Conservation (phyloP, 2,797 vertebrate species). For the Sebastes minor region DNA sequence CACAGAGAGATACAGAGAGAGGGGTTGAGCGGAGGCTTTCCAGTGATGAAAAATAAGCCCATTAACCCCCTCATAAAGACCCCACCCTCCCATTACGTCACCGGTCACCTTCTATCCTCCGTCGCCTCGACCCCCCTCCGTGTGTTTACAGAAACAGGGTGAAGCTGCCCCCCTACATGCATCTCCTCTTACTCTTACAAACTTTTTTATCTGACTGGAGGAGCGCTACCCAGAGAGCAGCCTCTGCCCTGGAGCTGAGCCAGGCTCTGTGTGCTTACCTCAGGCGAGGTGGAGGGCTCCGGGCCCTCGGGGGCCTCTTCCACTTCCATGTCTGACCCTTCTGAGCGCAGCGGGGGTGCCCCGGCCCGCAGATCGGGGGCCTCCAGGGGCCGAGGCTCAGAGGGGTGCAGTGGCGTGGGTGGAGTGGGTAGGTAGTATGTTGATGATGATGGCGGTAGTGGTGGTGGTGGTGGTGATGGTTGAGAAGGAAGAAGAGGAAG, state of each 20-base stretch:
- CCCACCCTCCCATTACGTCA: background rate
- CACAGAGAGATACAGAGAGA: constrained; percentile 51
- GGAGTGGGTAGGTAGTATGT: constrained; percentile 70
- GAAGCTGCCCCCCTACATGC: constrained; percentile 47
- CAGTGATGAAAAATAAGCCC: constrained; percentile 30
- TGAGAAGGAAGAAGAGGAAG: constrained; percentile 67
- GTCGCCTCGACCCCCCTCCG: constrained; percentile 44
- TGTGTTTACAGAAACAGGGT: constrained; percentile 40
- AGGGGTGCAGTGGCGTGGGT: constrained; percentile 76
- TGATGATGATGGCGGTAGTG: constrained; percentile 49
- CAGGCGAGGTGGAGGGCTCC: constrained; percentile 68
- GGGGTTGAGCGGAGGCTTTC: constrained; percentile 41
- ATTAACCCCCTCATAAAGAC: constrained; percentile 31
- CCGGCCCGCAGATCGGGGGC: constrained; percentile 79
- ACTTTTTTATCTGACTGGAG: constrained; percentile 36
- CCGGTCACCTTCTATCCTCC: constrained; percentile 23
- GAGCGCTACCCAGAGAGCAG: constrained; percentile 56
- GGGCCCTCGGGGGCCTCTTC: constrained; percentile 72
- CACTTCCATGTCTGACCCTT: constrained; percentile 69
- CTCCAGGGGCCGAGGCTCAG: constrained; percentile 80
- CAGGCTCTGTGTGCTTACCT: constrained; percentile 84
- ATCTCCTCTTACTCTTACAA: constrained; percentile 36
- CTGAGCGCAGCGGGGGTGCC: constrained; percentile 68
- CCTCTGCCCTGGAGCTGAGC: constrained; percentile 52
- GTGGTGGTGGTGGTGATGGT: constrained; percentile 23